Base-by-base conservation (phyloP, 2,888 invertebrate genomes). In the Trachelus tabidus region DNA sequence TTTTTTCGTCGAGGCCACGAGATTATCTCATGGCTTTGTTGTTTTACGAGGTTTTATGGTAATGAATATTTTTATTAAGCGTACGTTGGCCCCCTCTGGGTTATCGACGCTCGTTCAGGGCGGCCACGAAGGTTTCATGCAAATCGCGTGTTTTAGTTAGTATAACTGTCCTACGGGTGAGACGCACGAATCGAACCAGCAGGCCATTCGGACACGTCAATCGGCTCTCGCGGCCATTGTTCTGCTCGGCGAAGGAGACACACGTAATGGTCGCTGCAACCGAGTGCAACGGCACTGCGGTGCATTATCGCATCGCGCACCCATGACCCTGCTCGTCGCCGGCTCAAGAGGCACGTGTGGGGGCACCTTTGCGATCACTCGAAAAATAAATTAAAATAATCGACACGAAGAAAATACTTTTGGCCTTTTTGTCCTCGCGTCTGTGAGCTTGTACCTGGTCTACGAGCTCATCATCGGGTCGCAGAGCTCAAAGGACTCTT, bases 191-290 rank as follows among this genome's bases (percentile, higher is more conserved):
- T 56, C 56, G 56, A 56, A 9, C 23, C 2, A 23, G 0, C 56
- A 1, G 56, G 68, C 76, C 76, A 80, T 79, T 79, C 84, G 82
- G 86, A 85, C 83, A 82, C 83, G 85, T 85, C 86, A 87, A 87
- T 87, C 84, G 81, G 76, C 12, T 9, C 69, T 9, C 69, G 75
- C 75, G 75, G 80, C 56, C 80, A 86, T 87, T 86, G 85, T 87
- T 85, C 83, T 15, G 81, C 75, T 75, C 79, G 81, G 82, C 83
- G 81, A 83, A 84, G 80, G 79, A 81, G 75, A 73, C 56, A 56
- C 76, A 74, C 76, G 74, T 81, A 82, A 81, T 76, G 82, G 76
- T 77, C 34, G 31, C 15, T 6, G 69, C 31, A 35, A 75, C 78
- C 78, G 77, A 79, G 82, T 79, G 79, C 80, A 81, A 79, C 81